phyloP scores from a whole-genome alignment of 2,113 vertebrate species.

The Vulpes vulpes region DNA sequence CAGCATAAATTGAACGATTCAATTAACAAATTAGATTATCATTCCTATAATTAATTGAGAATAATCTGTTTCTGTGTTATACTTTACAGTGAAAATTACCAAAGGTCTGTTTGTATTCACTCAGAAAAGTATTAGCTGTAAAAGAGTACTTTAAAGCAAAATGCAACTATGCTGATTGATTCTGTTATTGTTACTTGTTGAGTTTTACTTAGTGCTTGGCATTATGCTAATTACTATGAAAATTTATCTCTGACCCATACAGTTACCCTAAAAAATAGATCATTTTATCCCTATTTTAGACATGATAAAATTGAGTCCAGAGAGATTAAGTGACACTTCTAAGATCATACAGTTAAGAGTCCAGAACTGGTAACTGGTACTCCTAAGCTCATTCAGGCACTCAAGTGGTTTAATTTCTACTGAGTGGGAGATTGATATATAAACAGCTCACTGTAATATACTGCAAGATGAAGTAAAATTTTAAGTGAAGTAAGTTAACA shows the following conservation, averaged over 20 bases:
- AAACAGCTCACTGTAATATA: neutral
- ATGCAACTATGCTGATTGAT: neutral
- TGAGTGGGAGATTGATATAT: neutral
- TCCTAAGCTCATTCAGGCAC: neutral
- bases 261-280: neutral
- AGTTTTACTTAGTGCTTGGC: neutral
- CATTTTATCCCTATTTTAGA: slow-evolving; percentile 13
- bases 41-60: slow-evolving; percentile 37
- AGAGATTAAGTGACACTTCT: neutral
- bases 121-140: neutral
- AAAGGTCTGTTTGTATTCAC: neutral
- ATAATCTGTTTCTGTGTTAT: neutral
- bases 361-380: neutral
- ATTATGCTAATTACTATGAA: slow-evolving; percentile 1
- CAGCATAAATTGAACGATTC: neutral
- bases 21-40: neutral
- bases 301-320: neutral
- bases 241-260: neutral
- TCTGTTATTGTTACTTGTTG: slow-evolving; percentile 41
- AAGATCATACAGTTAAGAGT: neutral
- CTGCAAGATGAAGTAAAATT: neutral
- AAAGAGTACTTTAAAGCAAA: slow-evolving; percentile 49
- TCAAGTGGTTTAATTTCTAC: neutral
- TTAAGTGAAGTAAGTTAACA: slow-evolving; percentile 6
- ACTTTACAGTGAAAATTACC: slow-evolving; percentile 25